Conservation (phyloP, 2,888 invertebrate species). For the Hoplodrina blanda region DNA sequence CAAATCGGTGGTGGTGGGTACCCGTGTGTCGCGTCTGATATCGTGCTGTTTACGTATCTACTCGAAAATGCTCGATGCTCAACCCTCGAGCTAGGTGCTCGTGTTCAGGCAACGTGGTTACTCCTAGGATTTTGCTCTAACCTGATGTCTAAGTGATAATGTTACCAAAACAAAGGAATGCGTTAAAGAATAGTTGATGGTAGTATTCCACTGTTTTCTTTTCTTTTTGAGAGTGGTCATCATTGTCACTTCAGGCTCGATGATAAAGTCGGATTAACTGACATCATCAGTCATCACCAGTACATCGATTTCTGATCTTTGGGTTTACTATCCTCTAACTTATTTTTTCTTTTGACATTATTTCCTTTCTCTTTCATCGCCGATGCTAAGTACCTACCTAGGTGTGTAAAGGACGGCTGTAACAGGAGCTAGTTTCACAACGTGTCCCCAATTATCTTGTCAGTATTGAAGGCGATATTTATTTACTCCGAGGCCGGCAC, state of each 20-base stretch:
- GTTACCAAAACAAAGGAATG: too few relatives aligned
- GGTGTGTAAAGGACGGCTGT: neutral
- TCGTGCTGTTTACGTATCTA: slow-evolving; percentile 27
- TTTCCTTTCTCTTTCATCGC: neutral
- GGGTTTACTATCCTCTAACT: neutral
- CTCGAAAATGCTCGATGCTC: neutral
- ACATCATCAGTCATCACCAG: neutral
- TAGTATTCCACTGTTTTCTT: neutral
- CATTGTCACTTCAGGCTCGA: neutral
- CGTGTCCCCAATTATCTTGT: slow-evolving; percentile 42
- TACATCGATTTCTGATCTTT: neutral
- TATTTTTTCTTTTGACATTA: neutral
- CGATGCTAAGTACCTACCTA: neutral
- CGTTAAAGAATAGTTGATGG: too few relatives aligned
- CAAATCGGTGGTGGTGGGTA: slow-evolving; percentile 31
- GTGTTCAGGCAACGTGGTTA: neutral
- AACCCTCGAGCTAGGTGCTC: neutral
- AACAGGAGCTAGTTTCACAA: slow-evolving; percentile 31
- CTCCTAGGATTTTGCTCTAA: neutral
- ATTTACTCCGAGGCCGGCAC: slow-evolving; percentile 57
- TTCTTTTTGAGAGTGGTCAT: neutral
- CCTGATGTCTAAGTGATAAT: too few relatives aligned
- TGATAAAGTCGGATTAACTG: neutral
- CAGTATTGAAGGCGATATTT: slow-evolving; percentile 50
- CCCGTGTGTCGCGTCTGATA: slow-evolving; percentile 11